Conservation (phyloP, 1,140 invertebrate species). For the Papilio polytes region DNA sequence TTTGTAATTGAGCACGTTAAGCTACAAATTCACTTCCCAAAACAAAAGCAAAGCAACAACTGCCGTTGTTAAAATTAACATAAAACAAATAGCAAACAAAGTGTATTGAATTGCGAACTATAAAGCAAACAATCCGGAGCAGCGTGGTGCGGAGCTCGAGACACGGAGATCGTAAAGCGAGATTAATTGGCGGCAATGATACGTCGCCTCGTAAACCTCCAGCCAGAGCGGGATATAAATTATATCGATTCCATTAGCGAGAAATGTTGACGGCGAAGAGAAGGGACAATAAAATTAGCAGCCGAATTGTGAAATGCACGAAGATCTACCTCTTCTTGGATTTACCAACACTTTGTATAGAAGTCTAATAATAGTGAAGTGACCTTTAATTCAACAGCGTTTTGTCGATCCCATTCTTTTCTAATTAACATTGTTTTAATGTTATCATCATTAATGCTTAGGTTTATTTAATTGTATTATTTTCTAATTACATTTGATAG, state of each 20-base stretch:
- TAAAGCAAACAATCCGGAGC: constrained; percentile 17
- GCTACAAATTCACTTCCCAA: not conserved
- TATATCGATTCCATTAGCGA: constrained; percentile 19
- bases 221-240: not conserved
- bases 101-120: constrained; percentile 14
- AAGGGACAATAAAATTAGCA: constrained; percentile 4
- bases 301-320: not conserved
- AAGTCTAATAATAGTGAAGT: not conserved
- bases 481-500: not conserved
- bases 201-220: constrained; percentile 27
- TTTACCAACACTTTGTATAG: not conserved
- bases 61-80: not conserved
- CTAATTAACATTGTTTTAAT: not conserved
- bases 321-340: not conserved
- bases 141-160: not conserved
- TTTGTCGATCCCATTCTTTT: not conserved
- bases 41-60: not conserved
- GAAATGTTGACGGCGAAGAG: constrained; percentile 5
- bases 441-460: not conserved
- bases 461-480: not conserved
- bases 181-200: constrained; percentile 29
- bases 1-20: not conserved
- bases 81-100: constrained; percentile 25
- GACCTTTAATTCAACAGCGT: not conserved
- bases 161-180: constrained; percentile 22